Conservation (phyloP, 2,888 invertebrate genomes). For the Bombylius major region DNA sequence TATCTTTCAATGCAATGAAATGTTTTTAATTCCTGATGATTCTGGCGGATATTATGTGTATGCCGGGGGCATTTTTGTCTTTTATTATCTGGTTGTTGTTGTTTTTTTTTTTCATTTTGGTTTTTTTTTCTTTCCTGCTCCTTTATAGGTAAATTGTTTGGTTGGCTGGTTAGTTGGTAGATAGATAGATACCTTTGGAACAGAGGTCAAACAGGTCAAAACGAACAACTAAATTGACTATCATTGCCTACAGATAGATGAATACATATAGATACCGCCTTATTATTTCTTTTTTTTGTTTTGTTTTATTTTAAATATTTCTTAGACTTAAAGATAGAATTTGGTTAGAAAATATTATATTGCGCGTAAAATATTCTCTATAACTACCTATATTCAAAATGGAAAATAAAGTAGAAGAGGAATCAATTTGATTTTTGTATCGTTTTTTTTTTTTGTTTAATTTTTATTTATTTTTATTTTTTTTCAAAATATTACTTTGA, state of each 20-base stretch:
- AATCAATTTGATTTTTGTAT: too few species aligned
- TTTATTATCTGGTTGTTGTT: conserved; percentile 1
- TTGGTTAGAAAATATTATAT: too few species aligned
- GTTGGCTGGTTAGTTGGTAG: background rate
- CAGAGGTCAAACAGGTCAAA: conserved; percentile 33
- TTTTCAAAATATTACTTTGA: too few species aligned
- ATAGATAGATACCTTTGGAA: background rate
- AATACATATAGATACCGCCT: too few species aligned
- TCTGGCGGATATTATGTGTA: conserved; percentile 27
- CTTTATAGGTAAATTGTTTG: background rate
- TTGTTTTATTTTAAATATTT: too few species aligned
- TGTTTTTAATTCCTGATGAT: background rate
- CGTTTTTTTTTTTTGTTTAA: too few species aligned
- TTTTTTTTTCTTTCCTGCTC: background rate
- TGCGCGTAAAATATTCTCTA: too few species aligned
- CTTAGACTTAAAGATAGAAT: too few species aligned
- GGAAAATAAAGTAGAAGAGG: too few species aligned
- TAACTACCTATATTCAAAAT: too few species aligned
- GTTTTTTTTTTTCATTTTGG: background rate
- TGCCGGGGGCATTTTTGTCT: conserved; percentile 25
- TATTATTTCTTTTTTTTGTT: too few species aligned
- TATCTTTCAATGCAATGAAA: background rate
- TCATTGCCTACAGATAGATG: conserved; percentile 14
- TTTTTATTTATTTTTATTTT: too few species aligned
- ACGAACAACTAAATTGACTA: conserved; percentile 35